These are phyloP conservation scores for Linnaemya tessellans DNA, from an alignment of 2,888 invertebrate species.

Conservation along the genomic window DNA sequence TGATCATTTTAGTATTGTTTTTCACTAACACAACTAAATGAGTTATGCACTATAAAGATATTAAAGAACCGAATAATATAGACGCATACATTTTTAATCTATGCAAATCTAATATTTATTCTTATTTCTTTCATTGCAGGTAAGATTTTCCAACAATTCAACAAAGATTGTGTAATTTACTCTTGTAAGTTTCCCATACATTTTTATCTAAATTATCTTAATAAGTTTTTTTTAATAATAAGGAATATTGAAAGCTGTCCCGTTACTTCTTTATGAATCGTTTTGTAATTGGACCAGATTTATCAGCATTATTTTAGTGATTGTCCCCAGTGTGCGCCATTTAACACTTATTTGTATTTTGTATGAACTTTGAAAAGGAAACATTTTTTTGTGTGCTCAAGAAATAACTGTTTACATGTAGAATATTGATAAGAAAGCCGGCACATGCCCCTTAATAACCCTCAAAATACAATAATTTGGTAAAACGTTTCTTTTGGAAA, in stretches of 20 bases:
- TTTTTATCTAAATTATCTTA: slow-evolving; percentile 9
- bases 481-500: background rate
- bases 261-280: no score
- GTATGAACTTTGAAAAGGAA: no score
- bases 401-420: background rate
- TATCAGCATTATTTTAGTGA: no score
- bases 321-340: no score
- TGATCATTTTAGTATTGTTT: background rate
- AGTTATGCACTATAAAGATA: slow-evolving; percentile 53
- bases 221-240: no score
- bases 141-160: slow-evolving; percentile 18
- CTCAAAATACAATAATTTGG: background rate
- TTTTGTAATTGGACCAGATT: no score
- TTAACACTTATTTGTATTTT: no score
- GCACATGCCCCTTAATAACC: background rate
- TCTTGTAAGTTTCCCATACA: slow-evolving; percentile 37
- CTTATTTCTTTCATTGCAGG: slow-evolving; percentile 61
- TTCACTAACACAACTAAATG: slow-evolving; percentile 26
- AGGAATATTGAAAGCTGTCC: no score
- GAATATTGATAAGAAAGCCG: background rate
- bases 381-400: no score
- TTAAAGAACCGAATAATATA: background rate
- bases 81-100: slow-evolving; percentile 24
- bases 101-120: slow-evolving; percentile 16
- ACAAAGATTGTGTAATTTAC: slow-evolving; percentile 5